Percentiles rank a stretch among this genome's conserved stretches.
Conservation (phyloP, 2,888 invertebrate species). For the Elysia crispata region DNA sequence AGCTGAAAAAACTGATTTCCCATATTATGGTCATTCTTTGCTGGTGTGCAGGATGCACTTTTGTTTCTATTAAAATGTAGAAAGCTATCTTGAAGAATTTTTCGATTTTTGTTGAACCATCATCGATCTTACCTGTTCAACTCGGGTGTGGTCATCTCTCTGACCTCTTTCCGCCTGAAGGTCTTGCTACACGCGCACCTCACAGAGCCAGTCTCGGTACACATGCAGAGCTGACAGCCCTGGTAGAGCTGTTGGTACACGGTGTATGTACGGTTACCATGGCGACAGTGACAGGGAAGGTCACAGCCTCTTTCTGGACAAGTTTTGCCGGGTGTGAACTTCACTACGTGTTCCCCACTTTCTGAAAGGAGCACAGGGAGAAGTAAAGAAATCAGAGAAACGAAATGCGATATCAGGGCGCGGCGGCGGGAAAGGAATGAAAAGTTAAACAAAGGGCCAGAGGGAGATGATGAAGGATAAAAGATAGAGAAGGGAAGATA, state of each 20-base stretch:
- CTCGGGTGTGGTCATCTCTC: slow-evolving; percentile 71
- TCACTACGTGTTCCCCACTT: slow-evolving; percentile 60
- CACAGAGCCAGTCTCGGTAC: slow-evolving; percentile 62
- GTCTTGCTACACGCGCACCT: slow-evolving; percentile 61
- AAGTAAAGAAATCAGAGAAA: no score
- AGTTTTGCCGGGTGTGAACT: slow-evolving; percentile 67
- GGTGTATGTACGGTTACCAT: slow-evolving; percentile 63
- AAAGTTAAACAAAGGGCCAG: no score
- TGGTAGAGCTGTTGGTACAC: slow-evolving; percentile 62
- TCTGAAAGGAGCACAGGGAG: slow-evolving; percentile 15
- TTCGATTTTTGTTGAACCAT: no score
- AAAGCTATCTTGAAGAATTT: no score
- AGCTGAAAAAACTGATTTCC: no score
- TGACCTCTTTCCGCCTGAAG: slow-evolving; percentile 69
- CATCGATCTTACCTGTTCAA: slow-evolving; percentile 50
- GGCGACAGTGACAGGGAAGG: slow-evolving; percentile 70
- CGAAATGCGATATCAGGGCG: background rate
- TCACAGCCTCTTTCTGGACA: slow-evolving; percentile 69
- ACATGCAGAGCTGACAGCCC: slow-evolving; percentile 68
- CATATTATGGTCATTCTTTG: no score
- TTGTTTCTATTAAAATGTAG: no score
- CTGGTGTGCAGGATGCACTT: no score
- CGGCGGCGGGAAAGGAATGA: background rate
- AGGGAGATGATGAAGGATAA: no score
- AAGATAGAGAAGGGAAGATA: no score